Conservation (phyloP, 2,888 invertebrate genomes). For the Ashinkailepas kermadecensis region DNA sequence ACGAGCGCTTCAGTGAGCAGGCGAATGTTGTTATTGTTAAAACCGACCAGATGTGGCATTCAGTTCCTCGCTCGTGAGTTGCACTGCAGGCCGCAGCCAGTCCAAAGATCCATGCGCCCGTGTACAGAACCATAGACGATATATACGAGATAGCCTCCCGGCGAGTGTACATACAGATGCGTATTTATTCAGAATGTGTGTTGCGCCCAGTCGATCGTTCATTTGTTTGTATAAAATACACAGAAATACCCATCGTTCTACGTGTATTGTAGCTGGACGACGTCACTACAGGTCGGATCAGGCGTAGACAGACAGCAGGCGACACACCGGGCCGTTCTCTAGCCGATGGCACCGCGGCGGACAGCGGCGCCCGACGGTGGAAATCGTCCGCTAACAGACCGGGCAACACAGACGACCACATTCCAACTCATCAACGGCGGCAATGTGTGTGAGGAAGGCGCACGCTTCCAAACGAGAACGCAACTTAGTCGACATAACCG, state of each 20-base stretch:
- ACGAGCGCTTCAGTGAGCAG: not conserved
- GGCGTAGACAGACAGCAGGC: no score
- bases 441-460: no score
- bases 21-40: not conserved
- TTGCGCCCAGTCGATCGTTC: not conserved
- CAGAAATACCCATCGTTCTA: not conserved
- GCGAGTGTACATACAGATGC: not conserved
- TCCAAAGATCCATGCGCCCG: slow-evolving; percentile 1
- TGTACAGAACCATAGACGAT: not conserved
- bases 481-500: no score
- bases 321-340: no score
- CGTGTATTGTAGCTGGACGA: not conserved
- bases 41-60: slow-evolving; percentile 1
- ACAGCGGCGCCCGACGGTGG: no score
- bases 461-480: no score
- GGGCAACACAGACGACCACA: no score
- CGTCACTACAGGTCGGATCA: no score
- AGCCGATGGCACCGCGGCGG: no score
- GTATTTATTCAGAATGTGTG: not conserved
- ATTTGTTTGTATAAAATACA: slow-evolving; percentile 6
- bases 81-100: not conserved
- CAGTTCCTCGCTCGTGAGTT: not conserved
- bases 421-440: no score
- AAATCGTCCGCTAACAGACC: no score
- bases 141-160: not conserved